Evolutionary conservation across 2,888 invertebrate genomes (phyloP), one percentile per base, ranked within the genome.

Genomic region (Caenorhabditis sp.): DNA sequence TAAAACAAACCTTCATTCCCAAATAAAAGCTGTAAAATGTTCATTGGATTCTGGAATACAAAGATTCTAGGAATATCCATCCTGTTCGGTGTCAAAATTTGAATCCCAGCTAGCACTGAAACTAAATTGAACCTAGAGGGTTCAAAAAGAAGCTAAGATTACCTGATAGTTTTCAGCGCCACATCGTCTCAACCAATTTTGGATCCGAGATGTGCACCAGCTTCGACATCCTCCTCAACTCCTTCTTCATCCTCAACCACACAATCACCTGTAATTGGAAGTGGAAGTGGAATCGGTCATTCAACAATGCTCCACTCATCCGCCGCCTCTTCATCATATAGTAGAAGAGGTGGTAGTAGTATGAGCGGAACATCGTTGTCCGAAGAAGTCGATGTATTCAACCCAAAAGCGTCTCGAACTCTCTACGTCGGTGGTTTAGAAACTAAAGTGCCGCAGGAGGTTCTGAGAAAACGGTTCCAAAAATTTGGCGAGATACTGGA

Each of bases 401-500:
- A 68, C 38, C 59, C 58, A 21, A 68, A 63, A 54, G 38, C 56
- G 12, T 71, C 71, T 4, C 63, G 77, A 36, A 77, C 77, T 0
- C 63, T 79, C 10, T 77, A 79, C 60, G 77, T 77, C 4, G 70
- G 71, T 36, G 62, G 97, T 90, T 91, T 97, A 88, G 96, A 96
- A 88, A 94, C 95, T 89, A 95, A 95, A 88, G 93, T 95, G 72
- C 94, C 95, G 62, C 92, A 93, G 84, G 92, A 93, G 82, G 94
- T 95, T 88, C 91, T 97, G 85, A 92, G 94, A 87, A 94, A 94
- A 87, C 93, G 94, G 88, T 97, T 97, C 89, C 94, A 95, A 88
- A 93, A 93, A 87, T 97, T 94, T 90, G 97, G 97, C 0, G 31
- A 63, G 89, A 96, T 97, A 87, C 93, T 97, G 87, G 97, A 97